Evolutionary conservation across 2,113 vertebrate species (phyloP).

Genomic region (Mesoclemmys tuberculata): DNA sequence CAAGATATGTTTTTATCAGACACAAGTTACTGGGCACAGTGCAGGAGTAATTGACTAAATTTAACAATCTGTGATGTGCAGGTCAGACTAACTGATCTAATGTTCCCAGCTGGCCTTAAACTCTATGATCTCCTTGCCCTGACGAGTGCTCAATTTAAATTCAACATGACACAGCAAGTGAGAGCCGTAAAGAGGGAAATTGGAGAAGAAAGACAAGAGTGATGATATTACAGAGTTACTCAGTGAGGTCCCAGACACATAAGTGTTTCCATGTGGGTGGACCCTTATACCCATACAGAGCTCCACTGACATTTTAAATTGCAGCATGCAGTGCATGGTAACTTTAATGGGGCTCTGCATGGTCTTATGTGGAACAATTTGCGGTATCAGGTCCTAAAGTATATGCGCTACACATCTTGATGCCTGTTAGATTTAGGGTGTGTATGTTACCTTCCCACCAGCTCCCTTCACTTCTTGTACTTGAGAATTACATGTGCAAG

Average conservation of each 20-base stretch:
- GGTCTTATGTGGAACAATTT: neutral
- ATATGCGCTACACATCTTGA: neutral
- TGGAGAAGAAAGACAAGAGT: neutral
- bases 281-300: neutral
- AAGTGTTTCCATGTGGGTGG: neutral
- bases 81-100: no score
- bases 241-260: neutral
- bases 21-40: no score
- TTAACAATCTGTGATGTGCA: no score
- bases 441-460: slow-evolving; percentile 10
- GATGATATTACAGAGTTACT: neutral
- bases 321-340: neutral
- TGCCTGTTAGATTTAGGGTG: neutral
- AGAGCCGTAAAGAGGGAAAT: neutral
- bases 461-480: neutral
- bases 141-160: neutral
- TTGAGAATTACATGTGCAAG: neutral
- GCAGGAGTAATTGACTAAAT: no score
- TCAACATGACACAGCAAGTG: neutral
- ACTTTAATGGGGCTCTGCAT: slow-evolving; percentile 27
- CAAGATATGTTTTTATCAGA: no score
- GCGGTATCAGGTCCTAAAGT: neutral
- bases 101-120: no score
- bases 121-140: no score
- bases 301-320: neutral